Evolutionary conservation across 2,888 invertebrate genomes (phyloP).

Genomic region (Vesta saturnalis): DNA sequence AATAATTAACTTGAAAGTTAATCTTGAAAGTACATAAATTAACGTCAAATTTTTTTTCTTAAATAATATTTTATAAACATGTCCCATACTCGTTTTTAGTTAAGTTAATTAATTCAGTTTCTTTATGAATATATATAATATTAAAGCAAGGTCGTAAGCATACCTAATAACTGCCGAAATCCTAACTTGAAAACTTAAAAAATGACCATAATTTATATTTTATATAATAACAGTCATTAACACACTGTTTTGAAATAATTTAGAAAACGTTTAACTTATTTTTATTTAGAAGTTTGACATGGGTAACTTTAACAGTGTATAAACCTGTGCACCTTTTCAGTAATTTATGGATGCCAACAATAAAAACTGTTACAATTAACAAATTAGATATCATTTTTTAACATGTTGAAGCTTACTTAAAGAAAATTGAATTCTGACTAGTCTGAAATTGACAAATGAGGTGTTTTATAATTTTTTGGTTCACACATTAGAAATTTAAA

Average conservation of each 20-base stretch:
- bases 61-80: too few species aligned
- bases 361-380: conserved; percentile 50
- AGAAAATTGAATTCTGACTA: conserved; percentile 43
- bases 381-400: conserved; percentile 44
- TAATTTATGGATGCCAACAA: conserved; percentile 47
- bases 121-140: too few species aligned
- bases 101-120: too few species aligned
- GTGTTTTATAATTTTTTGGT: conserved; percentile 47
- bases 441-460: conserved; percentile 44
- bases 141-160: too few species aligned
- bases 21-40: too few species aligned
- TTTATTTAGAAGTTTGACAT: conserved; percentile 4
- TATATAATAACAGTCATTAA: conserved; percentile 35
- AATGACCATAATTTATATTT: conserved; percentile 41
- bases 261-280: neutral
- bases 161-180: too few species aligned
- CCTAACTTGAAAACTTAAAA: conserved; percentile 40
- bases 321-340: conserved; percentile 28
- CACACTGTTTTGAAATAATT: conserved; percentile 23
- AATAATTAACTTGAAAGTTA: too few species aligned
- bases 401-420: conserved; percentile 32
- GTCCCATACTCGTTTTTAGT: too few species aligned
- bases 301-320: conserved; percentile 26
- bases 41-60: too few species aligned
- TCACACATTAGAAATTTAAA: conserved; percentile 41